Base-by-base conservation (phyloP, 1,140 invertebrate genomes). In the Pseudomyrmex sp. region DNA sequence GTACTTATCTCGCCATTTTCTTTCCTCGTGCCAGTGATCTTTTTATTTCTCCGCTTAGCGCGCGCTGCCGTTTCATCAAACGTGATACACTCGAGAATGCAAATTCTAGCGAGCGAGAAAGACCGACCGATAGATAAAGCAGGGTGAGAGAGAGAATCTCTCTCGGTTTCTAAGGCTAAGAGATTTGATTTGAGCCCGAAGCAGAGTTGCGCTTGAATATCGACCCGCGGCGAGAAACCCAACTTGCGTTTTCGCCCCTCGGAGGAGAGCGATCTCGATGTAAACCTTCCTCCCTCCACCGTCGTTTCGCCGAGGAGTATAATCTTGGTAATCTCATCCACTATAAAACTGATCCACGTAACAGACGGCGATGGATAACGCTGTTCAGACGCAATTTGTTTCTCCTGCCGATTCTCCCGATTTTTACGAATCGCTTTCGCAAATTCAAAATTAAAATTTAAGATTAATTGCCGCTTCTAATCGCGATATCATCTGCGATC, bases 131-230 rank as follows among this genome's bases (percentile, higher is more conserved):
- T 35, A 35, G 35, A 35, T 35, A 35, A 35, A 7, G 35, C 35
- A 35, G 35, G 35, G 35, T 13, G 35, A 35, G 10, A 12, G 10
- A 12, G 26, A 59, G 56, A 35, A 35, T 35, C 35, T 18, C 12
- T 63, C 12, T 63, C 48, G 9, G 52, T 58, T n/a, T 52, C 56
- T 62, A 82, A 68, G 68, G 5, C 48, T 20, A 18, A 18, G 66
- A 68, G 61, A 87, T 82, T 87, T 66, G 65, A 76, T 85, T 88
- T 76, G 44, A 52, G 73, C 35, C 52, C 46, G 26, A 35, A 35
- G 35, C 2, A 54, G 23, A 83, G 72, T 26, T 76, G 79, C 52
- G 35, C 35, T 35, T 79, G 85, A 86, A 79, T 84, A 83, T 86
- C 68, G 80, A 77, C 15, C 61, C 44, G 15, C 35, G 7, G 20